Base-by-base conservation (phyloP, 2,113 vertebrate species). In the Pygoscelis antarcticus region DNA sequence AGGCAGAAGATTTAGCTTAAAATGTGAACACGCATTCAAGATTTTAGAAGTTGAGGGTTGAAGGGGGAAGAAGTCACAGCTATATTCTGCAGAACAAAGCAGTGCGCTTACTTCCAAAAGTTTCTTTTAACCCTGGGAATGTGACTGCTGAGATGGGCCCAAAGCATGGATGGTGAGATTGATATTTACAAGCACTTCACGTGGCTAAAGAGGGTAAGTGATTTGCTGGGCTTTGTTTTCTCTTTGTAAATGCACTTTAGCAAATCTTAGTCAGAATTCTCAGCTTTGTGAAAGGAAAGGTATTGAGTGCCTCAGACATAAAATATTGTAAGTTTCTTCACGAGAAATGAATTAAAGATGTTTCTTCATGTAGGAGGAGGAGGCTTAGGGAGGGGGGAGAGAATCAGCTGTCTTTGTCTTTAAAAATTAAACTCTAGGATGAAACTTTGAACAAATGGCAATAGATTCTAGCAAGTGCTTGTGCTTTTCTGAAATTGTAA, bases 141-240 rank as follows among this genome's bases (percentile, higher is more conserved):
- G 98, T 96, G 96, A 96, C 97, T 98, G 97, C 97, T 98, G 98
- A 98, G 97, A 99, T 99, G 99, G 99, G 98, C 98, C 97, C 98
- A 97, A 98, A 99, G 98, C 96, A 99, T 99, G 99, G 99, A 99
- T 98, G 98, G 98, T 98, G 98, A 99, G 96, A 99, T 99, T 98
- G 99, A 99, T 98, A 99, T 99, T 98, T 99, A 99, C 98, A 99
- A 99, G 98, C 99, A 99, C 97, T 99, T 99, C 98, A 97, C 98
- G 75, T 99, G 99, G 99, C 98, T 99, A 77, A 98, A 98, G 97
- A 99, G 99, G 99, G 99, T 99, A 99, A 99, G 99, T 98, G 96
- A 88, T 88, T 93, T 88, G 81, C 89, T 69, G 72, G 75, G 74
- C 95, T 98, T 94, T 97, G 69, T 90, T 91, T 96, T 95, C 83